phyloP scores from a whole-genome alignment of 37 sponge, comb jelly and placozoan genomes.

The Theonella swinhoei region DNA sequence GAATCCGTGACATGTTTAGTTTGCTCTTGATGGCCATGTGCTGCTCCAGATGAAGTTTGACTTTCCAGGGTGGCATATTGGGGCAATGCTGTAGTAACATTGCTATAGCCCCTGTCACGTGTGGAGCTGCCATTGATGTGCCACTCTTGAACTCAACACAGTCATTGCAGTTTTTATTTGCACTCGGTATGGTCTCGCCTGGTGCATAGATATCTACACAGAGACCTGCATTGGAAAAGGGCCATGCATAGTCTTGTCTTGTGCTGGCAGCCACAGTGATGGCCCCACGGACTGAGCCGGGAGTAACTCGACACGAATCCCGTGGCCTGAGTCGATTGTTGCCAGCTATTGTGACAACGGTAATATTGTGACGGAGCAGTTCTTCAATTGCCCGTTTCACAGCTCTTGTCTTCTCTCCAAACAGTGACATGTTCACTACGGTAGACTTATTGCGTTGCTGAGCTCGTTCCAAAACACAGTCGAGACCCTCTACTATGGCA shows the following conservation, averaged over 20 bases:
- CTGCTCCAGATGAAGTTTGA: slow-evolving; percentile 17
- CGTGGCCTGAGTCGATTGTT: slow-evolving; percentile 13
- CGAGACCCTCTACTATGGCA: slow-evolving; percentile 46
- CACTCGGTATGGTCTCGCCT: slow-evolving; percentile 41
- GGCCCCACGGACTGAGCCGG: slow-evolving; percentile 22
- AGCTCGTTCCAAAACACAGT: slow-evolving; percentile 50
- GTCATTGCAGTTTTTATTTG: slow-evolving; percentile 1
- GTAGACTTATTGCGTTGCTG: slow-evolving; percentile 15
- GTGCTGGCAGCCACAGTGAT: slow-evolving; percentile 56
- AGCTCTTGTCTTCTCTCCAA: slow-evolving; percentile 29
- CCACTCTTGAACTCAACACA: slow-evolving; percentile 18
- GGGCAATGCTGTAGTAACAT: slow-evolving; percentile 71
- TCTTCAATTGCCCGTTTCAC: slow-evolving; percentile 35
- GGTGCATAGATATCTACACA: slow-evolving; percentile 81
- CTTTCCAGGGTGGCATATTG: slow-evolving; percentile 31
- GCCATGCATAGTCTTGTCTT: slow-evolving; percentile 11
- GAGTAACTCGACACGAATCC: slow-evolving; percentile 53
- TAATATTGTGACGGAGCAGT: slow-evolving; percentile 1
- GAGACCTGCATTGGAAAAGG: slow-evolving; percentile 26
- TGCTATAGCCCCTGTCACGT: slow-evolving; percentile 70
- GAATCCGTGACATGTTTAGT: slow-evolving; percentile 19
- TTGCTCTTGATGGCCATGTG: slow-evolving; percentile 18
- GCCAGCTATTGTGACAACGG: slow-evolving; percentile 57
- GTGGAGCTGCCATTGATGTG: slow-evolving; percentile 67
- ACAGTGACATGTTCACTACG: slow-evolving; percentile 59